phyloP scores from a whole-genome alignment of 2,888 invertebrate genomes.

The Ophonus ardosiacus region DNA sequence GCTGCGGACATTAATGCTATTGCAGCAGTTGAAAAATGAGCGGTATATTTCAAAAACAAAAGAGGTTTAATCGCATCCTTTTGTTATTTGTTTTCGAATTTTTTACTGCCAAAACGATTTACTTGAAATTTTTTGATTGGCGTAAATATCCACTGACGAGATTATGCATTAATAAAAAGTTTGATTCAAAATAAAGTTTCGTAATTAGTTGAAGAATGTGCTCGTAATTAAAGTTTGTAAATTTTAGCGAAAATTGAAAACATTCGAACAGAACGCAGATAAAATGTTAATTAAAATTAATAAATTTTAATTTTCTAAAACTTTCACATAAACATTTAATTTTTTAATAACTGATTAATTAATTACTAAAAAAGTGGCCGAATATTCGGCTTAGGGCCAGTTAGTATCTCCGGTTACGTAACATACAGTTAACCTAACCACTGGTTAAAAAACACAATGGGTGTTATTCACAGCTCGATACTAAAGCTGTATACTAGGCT shows the following conservation, averaged over 20 bases:
- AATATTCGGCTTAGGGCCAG: too few relatives aligned
- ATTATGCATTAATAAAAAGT: conserved; percentile 28
- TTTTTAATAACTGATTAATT: too few relatives aligned
- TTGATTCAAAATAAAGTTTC: conserved; percentile 24
- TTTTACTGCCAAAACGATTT: neutral
- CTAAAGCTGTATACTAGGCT: too few relatives aligned
- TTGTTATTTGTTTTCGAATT: neutral
- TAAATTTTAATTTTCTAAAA: conserved; percentile 14
- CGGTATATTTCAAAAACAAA: neutral
- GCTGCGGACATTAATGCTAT: too few relatives aligned
- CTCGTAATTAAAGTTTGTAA: conserved; percentile 36
- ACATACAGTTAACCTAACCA: too few relatives aligned
- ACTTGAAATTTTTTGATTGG: conserved; percentile 16
- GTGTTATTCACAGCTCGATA: too few relatives aligned
- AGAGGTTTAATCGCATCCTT: neutral
- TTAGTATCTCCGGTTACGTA: too few relatives aligned
- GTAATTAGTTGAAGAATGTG: conserved; percentile 33
- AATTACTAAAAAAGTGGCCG: too few relatives aligned
- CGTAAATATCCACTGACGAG: conserved; percentile 9
- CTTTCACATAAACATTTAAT: neutral
- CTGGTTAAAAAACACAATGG: too few relatives aligned
- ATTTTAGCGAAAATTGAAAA: conserved; percentile 40
- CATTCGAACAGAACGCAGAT: conserved; percentile 4
- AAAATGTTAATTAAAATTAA: conserved; percentile 29
- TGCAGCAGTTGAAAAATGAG: too few relatives aligned